phyloP scores from a whole-genome alignment of 2,888 invertebrate genomes.

The Panorpa germanica region DNA sequence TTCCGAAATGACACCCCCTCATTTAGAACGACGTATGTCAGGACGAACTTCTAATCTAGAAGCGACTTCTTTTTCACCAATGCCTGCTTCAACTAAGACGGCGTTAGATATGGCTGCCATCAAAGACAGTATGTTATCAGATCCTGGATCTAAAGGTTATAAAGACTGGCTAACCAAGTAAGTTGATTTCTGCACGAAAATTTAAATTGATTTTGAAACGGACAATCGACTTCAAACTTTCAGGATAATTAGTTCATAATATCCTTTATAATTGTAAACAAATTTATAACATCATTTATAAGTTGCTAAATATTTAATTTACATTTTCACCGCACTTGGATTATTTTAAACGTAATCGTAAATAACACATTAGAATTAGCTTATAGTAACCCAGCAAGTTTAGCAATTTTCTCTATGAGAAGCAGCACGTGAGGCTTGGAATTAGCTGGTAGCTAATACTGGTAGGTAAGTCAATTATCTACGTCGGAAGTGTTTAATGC shows the following conservation, averaged over 20 bases:
- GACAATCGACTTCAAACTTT: background rate
- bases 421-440: no score
- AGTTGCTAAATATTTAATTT: no score
- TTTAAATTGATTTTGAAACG: slow-evolving; percentile 1
- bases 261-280: background rate
- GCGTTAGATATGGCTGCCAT: slow-evolving; percentile 20
- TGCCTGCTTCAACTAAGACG: slow-evolving; percentile 11
- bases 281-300: no score
- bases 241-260: no score
- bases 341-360: no score
- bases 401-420: no score
- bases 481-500: no score
- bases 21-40: slow-evolving; percentile 12
- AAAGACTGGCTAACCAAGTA: slow-evolving; percentile 60
- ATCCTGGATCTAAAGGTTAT: slow-evolving; percentile 52
- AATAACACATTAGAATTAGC: no score
- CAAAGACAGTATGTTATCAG: slow-evolving; percentile 35
- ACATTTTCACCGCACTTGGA: no score
- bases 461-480: no score
- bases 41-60: slow-evolving; percentile 10
- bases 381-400: no score
- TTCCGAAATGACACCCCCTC: slow-evolving; percentile 31
- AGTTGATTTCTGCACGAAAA: slow-evolving; percentile 14
- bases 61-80: slow-evolving; percentile 1
- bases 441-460: no score